Conservation (phyloP, 2,888 invertebrate species). For the Lithosia quadra region DNA sequence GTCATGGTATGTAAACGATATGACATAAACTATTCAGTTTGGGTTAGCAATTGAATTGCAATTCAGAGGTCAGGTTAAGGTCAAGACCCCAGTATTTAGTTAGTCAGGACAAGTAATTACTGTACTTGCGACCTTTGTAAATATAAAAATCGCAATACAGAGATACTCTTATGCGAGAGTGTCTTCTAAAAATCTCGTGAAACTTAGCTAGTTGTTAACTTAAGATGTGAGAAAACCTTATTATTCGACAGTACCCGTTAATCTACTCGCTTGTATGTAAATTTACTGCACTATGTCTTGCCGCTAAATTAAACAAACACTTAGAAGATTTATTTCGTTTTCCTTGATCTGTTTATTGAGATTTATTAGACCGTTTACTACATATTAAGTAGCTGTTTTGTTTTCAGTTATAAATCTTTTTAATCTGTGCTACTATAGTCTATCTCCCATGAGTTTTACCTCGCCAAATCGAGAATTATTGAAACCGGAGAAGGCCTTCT, state of each 20-base stretch:
- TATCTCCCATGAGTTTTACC: too few relatives aligned
- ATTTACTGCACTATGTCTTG: constrained; percentile 33
- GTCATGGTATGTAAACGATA: too few relatives aligned
- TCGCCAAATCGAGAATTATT: too few relatives aligned
- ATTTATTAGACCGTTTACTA: constrained; percentile 1
- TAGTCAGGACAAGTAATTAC: too few relatives aligned
- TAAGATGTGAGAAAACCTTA: constrained; percentile 35
- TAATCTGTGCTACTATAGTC: background rate
- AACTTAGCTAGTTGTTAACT: background rate
- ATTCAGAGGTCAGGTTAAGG: too few relatives aligned
- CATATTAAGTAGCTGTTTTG: background rate
- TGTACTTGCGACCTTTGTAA: too few relatives aligned
- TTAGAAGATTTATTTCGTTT: constrained; percentile 4
- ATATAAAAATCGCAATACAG: background rate
- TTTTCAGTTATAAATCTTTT: background rate
- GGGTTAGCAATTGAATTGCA: too few relatives aligned
- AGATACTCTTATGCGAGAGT: background rate
- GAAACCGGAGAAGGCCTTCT: too few relatives aligned
- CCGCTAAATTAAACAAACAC: constrained; percentile 2
- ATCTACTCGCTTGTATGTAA: constrained; percentile 43
- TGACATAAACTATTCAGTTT: too few relatives aligned
- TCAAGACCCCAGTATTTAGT: too few relatives aligned
- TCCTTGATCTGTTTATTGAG: constrained; percentile 12
- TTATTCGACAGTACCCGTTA: constrained; percentile 56
- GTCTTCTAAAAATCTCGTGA: background rate